Evolutionary conservation across 2,888 invertebrate species (phyloP).

Genomic region (Erebia aethiops): DNA sequence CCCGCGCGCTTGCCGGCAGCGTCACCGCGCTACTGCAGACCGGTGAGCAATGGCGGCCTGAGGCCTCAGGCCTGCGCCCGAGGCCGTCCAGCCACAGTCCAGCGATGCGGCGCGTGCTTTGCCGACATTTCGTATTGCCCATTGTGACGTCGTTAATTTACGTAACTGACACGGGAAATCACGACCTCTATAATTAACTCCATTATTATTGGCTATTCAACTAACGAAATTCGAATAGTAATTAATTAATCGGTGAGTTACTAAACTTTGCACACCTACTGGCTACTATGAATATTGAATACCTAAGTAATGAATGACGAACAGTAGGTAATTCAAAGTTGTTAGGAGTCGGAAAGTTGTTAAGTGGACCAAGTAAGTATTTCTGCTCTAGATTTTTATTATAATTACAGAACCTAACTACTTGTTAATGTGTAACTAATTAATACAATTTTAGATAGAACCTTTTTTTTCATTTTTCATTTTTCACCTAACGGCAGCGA

Average conservation of each 20-base stretch:
- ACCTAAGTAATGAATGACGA: neutral
- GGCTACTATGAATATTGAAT: neutral
- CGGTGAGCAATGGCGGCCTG: neutral
- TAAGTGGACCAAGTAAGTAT: too few relatives aligned
- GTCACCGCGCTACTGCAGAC: neutral
- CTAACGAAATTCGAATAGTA: neutral
- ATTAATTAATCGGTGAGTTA: neutral
- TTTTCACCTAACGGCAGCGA: too few relatives aligned
- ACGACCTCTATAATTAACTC: conserved; percentile 24
- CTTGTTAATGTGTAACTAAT: too few relatives aligned
- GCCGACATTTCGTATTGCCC: conserved; percentile 76
- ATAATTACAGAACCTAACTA: too few relatives aligned
- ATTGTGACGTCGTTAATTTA: conserved; percentile 53
- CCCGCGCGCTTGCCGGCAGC: too few relatives aligned
- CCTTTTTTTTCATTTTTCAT: too few relatives aligned
- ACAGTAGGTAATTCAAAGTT: neutral
- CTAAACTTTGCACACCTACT: neutral
- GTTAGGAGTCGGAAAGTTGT: too few relatives aligned
- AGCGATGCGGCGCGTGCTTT: neutral
- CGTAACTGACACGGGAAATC: conserved; percentile 23
- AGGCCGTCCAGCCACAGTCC: neutral
- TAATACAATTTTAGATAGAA: too few relatives aligned
- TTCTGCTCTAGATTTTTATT: too few relatives aligned
- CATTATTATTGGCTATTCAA: neutral
- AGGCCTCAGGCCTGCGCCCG: neutral